A percentile compares a stretch with the other conserved stretches of the same genome.
Conservation (phyloP, 2,113 vertebrate genomes). For the Muntiacus reevesi region DNA sequence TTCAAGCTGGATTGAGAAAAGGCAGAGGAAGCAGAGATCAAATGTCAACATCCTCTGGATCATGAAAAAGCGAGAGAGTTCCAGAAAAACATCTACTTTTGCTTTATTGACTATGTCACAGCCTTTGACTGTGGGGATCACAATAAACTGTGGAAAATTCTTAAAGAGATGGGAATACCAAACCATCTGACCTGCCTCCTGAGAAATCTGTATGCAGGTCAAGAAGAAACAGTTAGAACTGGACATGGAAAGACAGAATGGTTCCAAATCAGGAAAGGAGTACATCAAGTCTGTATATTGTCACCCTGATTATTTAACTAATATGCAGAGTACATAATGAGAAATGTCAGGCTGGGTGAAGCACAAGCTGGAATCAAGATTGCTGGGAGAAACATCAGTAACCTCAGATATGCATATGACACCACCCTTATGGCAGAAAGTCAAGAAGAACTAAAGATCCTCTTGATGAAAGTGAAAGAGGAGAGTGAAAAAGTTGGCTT, state of each 20-base stretch:
- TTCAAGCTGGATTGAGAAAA: background rate
- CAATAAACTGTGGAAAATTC: background rate
- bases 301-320: background rate
- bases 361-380: background rate
- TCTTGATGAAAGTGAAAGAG: background rate
- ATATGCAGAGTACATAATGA: background rate
- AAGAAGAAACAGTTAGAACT: background rate
- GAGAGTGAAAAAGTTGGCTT: background rate
- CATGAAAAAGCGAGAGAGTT: background rate
- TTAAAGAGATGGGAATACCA: background rate
- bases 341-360: background rate
- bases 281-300: background rate
- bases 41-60: background rate
- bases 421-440: background rate
- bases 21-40: background rate
- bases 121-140: background rate
- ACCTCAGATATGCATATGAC: background rate
- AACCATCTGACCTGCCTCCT: background rate
- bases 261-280: background rate
- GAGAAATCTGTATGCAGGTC: background rate
- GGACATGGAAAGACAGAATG: background rate
- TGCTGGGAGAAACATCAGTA: background rate
- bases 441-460: fast-evolving
- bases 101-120: background rate
- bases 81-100: background rate